phyloP scores from a whole-genome alignment of 2,113 vertebrate genomes.

The Pycnonotus jocosus region DNA sequence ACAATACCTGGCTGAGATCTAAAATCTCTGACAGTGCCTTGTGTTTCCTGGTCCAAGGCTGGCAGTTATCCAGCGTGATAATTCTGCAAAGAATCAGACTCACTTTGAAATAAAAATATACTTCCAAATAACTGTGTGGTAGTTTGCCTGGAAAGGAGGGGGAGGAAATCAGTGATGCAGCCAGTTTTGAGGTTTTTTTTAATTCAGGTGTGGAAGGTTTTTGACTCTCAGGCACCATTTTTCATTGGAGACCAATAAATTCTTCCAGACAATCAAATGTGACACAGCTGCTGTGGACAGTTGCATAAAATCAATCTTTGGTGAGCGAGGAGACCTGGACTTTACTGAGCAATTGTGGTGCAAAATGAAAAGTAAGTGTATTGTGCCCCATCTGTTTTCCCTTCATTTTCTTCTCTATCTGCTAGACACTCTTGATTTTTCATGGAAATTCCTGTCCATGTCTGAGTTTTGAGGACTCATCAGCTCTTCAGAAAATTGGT shows the following conservation, averaged over 20 bases:
- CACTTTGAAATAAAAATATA: neutral
- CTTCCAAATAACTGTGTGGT: neutral
- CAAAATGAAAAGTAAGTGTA: slow-evolving; percentile 83
- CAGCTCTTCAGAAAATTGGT: neutral
- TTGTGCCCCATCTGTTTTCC: neutral
- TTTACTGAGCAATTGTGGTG: slow-evolving; percentile 94
- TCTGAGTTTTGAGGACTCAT: neutral
- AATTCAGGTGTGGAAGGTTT: neutral
- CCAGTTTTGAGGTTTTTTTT: too few relatives aligned
- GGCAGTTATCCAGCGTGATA: neutral
- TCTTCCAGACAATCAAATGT: slow-evolving; percentile 60
- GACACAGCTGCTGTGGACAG: slow-evolving; percentile 70
- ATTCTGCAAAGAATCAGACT: neutral
- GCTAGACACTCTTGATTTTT: neutral
- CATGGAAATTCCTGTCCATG: neutral
- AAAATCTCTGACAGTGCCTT: neutral
- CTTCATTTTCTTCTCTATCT: neutral
- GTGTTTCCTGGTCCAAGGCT: neutral
- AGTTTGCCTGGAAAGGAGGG: neutral
- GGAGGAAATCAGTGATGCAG: neutral
- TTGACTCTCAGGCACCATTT: neutral
- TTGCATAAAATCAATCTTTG: slow-evolving; percentile 75
- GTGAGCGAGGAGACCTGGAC: slow-evolving; percentile 86
- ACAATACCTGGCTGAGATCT: neutral
- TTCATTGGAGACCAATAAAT: neutral